phyloP scores from a whole-genome alignment of 2,888 invertebrate genomes.

The Dioctria linearis region DNA sequence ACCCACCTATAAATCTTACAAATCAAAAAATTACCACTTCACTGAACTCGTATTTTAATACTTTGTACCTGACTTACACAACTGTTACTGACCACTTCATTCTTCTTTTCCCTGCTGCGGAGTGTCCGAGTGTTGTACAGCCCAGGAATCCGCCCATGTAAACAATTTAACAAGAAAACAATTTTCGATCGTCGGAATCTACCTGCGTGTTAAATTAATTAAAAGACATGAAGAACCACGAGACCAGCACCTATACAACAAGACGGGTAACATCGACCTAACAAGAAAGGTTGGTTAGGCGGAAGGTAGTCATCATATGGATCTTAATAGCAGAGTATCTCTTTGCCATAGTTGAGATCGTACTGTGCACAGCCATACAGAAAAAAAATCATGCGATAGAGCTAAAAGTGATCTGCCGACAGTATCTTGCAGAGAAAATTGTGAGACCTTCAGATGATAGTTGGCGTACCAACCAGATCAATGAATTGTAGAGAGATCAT shows the following conservation, averaged over 20 bases:
- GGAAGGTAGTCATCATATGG: constrained; percentile 40
- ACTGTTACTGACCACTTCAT: constrained; percentile 35
- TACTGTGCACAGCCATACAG: not conserved
- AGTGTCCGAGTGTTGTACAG: constrained; percentile 19
- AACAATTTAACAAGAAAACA: constrained; percentile 59
- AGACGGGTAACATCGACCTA: constrained; percentile 44
- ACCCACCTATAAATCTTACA: constrained; percentile 56
- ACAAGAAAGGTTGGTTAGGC: constrained; percentile 49
- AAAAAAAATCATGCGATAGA: constrained; percentile 13
- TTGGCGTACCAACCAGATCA: constrained; percentile 47
- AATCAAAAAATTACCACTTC: constrained; percentile 58
- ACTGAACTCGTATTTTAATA: constrained; percentile 46
- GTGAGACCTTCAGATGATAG: constrained; percentile 40
- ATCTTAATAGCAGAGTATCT: constrained; percentile 8
- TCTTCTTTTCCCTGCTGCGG: constrained; percentile 13
- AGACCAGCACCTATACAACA: constrained; percentile 26
- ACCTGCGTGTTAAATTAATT: constrained; percentile 59
- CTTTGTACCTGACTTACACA: constrained; percentile 41
- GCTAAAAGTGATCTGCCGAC: constrained; percentile 46
- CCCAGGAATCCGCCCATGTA: constrained; percentile 57
- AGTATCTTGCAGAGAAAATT: constrained; percentile 49
- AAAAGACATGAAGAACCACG: constrained; percentile 57
- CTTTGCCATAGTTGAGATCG: constrained; percentile 4
- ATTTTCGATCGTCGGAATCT: constrained; percentile 56
- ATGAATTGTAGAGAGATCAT: constrained; percentile 49